A percentile compares a stretch with the other conserved stretches of the same genome.
phyloP scores from a whole-genome alignment of 2,113 vertebrate species.

The Sialia sialis region DNA sequence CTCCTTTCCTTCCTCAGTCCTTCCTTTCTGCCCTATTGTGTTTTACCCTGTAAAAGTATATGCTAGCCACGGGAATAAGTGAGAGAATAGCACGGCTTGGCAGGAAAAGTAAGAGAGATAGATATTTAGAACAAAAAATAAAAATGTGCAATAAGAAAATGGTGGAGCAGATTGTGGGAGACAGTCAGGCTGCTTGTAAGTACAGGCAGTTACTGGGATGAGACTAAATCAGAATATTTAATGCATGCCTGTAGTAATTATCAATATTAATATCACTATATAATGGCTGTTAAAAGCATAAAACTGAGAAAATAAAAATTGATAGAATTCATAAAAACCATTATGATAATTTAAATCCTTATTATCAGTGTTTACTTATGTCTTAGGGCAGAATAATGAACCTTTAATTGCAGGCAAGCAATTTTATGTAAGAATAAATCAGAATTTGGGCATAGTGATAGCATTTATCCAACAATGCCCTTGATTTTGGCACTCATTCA shows the following conservation, averaged over 20 bases:
- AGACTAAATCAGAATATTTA: neutral
- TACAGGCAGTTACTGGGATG: neutral
- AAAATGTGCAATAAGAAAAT: neutral
- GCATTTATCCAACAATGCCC: neutral
- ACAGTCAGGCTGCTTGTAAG: neutral
- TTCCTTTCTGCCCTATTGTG: neutral
- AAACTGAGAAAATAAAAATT: constrained; percentile 12
- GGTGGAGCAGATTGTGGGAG: neutral
- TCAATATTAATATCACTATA: neutral
- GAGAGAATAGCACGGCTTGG: neutral
- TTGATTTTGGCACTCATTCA: constrained; percentile 28
- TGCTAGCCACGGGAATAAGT: neutral
- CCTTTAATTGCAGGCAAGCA: neutral
- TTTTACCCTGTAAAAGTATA: neutral
- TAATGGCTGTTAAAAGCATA: neutral
- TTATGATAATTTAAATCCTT: constrained; percentile 28
- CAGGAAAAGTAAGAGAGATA: neutral
- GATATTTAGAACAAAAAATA: neutral
- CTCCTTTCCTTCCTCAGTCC: neutral
- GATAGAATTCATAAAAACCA: neutral
- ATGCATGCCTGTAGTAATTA: neutral
- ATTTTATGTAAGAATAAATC: constrained; percentile 41
- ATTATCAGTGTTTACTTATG: neutral
- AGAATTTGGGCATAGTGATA: neutral
- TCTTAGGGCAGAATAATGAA: constrained; percentile 11